Evolutionary conservation across 1,140 invertebrate species (phyloP), one percentile per base, ranked within the genome.

Genomic region (Hylyphantes graminicola): DNA sequence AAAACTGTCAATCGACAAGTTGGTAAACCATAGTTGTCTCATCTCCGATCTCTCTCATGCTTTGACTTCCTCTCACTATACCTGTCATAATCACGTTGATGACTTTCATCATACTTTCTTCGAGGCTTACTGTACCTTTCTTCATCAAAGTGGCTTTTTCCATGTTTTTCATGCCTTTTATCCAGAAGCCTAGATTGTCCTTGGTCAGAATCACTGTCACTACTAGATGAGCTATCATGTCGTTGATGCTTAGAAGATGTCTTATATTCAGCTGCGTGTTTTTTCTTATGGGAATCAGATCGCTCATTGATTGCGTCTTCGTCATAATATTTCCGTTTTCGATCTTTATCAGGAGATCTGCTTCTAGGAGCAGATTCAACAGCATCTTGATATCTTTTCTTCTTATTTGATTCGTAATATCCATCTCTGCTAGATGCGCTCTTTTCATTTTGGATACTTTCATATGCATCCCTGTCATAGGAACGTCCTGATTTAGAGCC

Each of bases 171-270:
- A 53, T 13, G 51, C 7, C 54, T 11, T 17, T 70, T 53, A 70
- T 48, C 48, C 5, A 2, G 13, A 13, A 48, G 10, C 13, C 13
- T 70, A 8, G n/a, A 17, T 70, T 53, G 9, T 53, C 17, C 12
- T 15, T 7, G 12, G n/a, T 53, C 5, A 11, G 13, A 10, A 13
- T 15, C 50, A 10, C 12, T 70, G 17, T 50, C 68, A 53, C 68
- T 70, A 53, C 12, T 11, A 53, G 68, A 70, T n/a, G 68, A 70
- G 15, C 68, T 70, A 70, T 70, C 15, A 70, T 70, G 50, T 9
- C 11, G 35, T 53, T 54, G 68, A n/a, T 7, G 8, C 8, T 9
- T 53, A n/a, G 48, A 70, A 19, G 35, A 35, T 35, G 35, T 35
- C 5, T 35, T 35, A 35, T 35, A 35, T 35, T 35, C 35, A 35